Conservation (phyloP, 37 sponge, comb jelly and placozoan species). For the Oscarella lobularis region DNA sequence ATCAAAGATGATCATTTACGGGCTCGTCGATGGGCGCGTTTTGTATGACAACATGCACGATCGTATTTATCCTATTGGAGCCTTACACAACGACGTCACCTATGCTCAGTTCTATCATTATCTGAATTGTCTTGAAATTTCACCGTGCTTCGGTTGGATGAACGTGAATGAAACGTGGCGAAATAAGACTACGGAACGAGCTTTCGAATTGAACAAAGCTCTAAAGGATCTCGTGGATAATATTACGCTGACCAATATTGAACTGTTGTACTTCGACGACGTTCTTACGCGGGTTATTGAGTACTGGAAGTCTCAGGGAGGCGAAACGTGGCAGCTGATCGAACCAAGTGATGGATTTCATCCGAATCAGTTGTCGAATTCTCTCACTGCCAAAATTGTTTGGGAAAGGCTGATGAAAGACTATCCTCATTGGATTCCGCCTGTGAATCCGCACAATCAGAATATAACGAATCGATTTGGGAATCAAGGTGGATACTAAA, state of each 20-base stretch:
- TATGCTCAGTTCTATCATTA: slow-evolving; percentile 69
- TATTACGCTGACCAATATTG: slow-evolving; percentile 50
- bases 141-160: slow-evolving; percentile 92
- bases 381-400: slow-evolving; percentile 38
- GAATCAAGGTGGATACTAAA: slow-evolving; percentile 75
- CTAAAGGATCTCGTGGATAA: slow-evolving; percentile 34
- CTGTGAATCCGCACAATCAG: slow-evolving; percentile 66
- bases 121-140: slow-evolving; percentile 75
- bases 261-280: slow-evolving; percentile 43
- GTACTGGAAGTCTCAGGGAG: slow-evolving; percentile 47
- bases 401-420: slow-evolving; percentile 30
- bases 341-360: slow-evolving; percentile 96
- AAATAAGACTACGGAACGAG: slow-evolving; percentile 58
- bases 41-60: slow-evolving; percentile 59
- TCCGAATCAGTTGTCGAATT: slow-evolving; percentile 53
- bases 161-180: slow-evolving; percentile 79
- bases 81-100: slow-evolving; percentile 57
- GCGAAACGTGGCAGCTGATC: slow-evolving; percentile 62
- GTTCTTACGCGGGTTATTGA: slow-evolving; percentile 28
- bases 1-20: slow-evolving; percentile 45
- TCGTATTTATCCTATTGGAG: slow-evolving; percentile 69
- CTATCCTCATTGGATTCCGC: slow-evolving; percentile 43
- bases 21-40: slow-evolving; percentile 73
- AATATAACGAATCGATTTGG: slow-evolving; percentile 59
- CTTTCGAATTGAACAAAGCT: slow-evolving; percentile 47